Conservation (phyloP, 2,113 vertebrate species). For the Pollachius pollachius region DNA sequence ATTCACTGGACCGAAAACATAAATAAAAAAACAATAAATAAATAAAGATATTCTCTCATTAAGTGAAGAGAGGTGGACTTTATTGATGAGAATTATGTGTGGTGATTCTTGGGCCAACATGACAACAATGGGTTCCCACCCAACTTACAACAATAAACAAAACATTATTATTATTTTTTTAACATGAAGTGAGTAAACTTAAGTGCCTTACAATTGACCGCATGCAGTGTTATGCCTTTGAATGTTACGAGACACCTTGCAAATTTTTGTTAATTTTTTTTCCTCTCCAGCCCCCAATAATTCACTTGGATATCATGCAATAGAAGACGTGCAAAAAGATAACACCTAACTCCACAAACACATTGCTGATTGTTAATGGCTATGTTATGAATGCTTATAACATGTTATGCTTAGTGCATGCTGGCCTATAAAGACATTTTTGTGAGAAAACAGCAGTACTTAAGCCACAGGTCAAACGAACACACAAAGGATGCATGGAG, state of each 20-base stretch:
- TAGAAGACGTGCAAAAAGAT: conserved; percentile 83
- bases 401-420: conserved; percentile 81
- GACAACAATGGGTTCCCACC: conserved; percentile 70
- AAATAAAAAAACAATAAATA: not conserved
- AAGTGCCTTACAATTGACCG: conserved; percentile 72
- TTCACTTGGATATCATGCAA: conserved; percentile 82
- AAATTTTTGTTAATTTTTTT: conserved; percentile 50
- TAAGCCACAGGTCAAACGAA: conserved; percentile 80
- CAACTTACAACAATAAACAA: conserved; percentile 61
- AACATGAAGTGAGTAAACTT: conserved; percentile 70
- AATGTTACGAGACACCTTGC: conserved; percentile 68
- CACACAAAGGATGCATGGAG: conserved; percentile 77
- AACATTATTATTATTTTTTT: conserved; percentile 9
- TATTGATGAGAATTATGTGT: conserved; percentile 50
- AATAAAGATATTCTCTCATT: conserved; percentile 44
- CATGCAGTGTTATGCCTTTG: conserved; percentile 76
- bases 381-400: conserved; percentile 81
- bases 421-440: conserved; percentile 80
- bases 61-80: conserved; percentile 43
- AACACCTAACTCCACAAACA: conserved; percentile 82
- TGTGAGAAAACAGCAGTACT: conserved; percentile 79
- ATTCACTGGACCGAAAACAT: conserved; percentile 55
- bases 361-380: conserved; percentile 79
- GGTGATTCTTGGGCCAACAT: conserved; percentile 66
- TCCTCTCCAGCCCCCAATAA: conserved; percentile 55